Evolutionary conservation across 2,888 invertebrate genomes (phyloP).

Genomic region (Mythimna ferrago): DNA sequence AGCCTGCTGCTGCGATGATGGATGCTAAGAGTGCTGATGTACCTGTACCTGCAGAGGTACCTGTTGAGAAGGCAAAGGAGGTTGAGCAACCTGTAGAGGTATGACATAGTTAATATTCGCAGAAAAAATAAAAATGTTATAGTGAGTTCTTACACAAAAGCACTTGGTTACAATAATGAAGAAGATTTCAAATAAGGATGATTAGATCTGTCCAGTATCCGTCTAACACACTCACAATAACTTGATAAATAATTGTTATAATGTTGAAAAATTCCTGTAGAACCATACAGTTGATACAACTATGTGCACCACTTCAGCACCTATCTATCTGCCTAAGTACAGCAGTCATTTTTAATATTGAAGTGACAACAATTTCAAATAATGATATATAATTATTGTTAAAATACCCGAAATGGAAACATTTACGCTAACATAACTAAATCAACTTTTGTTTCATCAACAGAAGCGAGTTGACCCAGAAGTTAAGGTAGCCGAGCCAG

Average conservation of each 20-base stretch:
- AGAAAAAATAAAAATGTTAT: too few relatives aligned
- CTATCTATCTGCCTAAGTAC: not conserved
- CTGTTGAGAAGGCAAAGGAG: slow-evolving; percentile 56
- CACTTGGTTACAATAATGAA: not conserved
- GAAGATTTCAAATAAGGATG: not conserved
- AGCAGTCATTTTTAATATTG: not conserved
- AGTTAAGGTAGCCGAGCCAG: slow-evolving; percentile 63
- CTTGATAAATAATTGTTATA: too few relatives aligned
- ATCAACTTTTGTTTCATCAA: slow-evolving; percentile 18
- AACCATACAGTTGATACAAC: too few relatives aligned
- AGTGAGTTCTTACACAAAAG: too few relatives aligned
- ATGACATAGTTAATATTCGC: slow-evolving; percentile 10
- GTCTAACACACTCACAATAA: not conserved
- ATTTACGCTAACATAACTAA: too few relatives aligned
- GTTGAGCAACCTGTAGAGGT: slow-evolving; percentile 71
- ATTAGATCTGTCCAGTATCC: not conserved
- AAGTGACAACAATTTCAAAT: too few relatives aligned
- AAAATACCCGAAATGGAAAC: too few relatives aligned
- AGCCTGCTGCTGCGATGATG: slow-evolving; percentile 79
- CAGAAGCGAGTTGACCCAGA: slow-evolving; percentile 75
- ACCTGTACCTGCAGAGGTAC: slow-evolving; percentile 51
- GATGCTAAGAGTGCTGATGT: slow-evolving; percentile 61
- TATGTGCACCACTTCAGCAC: not conserved
- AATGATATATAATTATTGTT: too few relatives aligned
- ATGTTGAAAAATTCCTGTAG: too few relatives aligned